Base-by-base conservation (phyloP, 2,888 invertebrate species). In the Temnothorax unifasciatus region DNA sequence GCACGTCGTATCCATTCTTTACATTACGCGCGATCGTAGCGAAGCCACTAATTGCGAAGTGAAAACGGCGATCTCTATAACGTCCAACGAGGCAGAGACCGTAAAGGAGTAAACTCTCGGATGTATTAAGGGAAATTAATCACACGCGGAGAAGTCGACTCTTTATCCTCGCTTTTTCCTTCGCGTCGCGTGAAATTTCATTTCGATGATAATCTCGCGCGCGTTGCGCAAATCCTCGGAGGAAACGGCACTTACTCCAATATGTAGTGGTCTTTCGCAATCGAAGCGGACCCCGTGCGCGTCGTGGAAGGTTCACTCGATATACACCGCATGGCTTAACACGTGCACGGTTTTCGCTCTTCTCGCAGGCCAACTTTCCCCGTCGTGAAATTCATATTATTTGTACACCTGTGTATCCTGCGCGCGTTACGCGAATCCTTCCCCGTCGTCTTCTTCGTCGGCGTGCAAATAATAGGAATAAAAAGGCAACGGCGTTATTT, bases 331-430 rank as follows among this genome's bases (percentile, higher is more conserved):
- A 5, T n/a, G 25, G 34, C 34, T 38, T 29, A 50, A 81, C 59
- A 47, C 38, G 47, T 25, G 59, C 34, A 74, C 47, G 47, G 2
- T 38, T 73, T 38, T 73, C 79, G 79, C 38, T 81, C 75, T 61
- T 81, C 79, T 81, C 74, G 47, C 77, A 47, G 25, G 47, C 38
- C 47, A 69, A 81, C 79, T 81, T 81, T 81, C 79, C 47, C 79
- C 74, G 47, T 54, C 74, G 75, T 74, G 74, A 81, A 81, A 81
- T 73, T 73, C 74, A 44, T 79, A 73, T 79, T 73, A 81, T 73
- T 73, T 73, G 34, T 38, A 25, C 47, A 57, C 57, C 15, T 66
- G 50, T 76, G 38, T 25, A 68, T 29, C n/a, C 8, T 15, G 52
- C n/a, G 52, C n/a, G 15, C 71, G 8, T 68, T 77, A 71, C 41